Percentiles rank a stretch among this genome's conserved stretches.
phyloP scores from a whole-genome alignment of 1,140 invertebrate genomes.

The Anoplophora glabripennis region DNA sequence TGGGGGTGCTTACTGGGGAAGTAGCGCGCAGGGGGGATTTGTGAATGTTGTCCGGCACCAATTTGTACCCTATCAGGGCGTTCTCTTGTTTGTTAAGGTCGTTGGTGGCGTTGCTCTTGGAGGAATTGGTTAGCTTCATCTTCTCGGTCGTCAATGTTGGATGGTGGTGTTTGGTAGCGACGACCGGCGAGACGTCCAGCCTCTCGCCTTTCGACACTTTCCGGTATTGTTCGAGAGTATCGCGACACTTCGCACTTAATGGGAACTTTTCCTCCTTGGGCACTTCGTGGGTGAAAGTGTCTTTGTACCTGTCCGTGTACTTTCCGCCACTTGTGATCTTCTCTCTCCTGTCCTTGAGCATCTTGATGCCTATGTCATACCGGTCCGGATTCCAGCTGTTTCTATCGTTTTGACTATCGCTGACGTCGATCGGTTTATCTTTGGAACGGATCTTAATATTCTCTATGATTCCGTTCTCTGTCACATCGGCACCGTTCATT shows the following conservation, averaged over 20 bases:
- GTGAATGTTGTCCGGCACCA: conserved; percentile 24
- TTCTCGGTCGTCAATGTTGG: conserved; percentile 24
- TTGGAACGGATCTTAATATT: background rate
- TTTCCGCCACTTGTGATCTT: conserved; percentile 41
- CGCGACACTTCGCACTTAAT: conserved; percentile 27
- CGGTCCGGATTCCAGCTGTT: conserved; percentile 15
- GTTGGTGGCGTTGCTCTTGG: conserved; percentile 43
- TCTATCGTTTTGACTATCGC: background rate
- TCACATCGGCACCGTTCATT: conserved; percentile 23
- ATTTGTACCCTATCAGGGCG: conserved; percentile 39
- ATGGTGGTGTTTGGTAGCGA: conserved; percentile 2
- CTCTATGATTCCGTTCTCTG: background rate
- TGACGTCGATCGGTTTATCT: conserved; percentile 1
- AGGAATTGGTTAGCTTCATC: conserved; percentile 20
- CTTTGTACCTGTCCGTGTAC: conserved; percentile 43
- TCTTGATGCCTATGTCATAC: conserved; percentile 33
- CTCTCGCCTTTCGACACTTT: conserved; percentile 20
- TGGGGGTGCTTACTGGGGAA: conserved; percentile 3
- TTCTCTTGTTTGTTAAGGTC: conserved; percentile 43
- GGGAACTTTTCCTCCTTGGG: conserved; percentile 30
- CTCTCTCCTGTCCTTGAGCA: conserved; percentile 39
- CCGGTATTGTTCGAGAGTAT: conserved; percentile 28
- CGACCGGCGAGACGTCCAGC: conserved; percentile 9
- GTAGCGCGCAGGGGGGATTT: conserved; percentile 10
- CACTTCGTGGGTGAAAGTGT: conserved; percentile 36